Evolutionary conservation across 30 jellyfish, hydroid and myxozoan species (phyloP), one percentile per base, ranked within the genome.

Genomic region (Aurelia coerulea): DNA sequence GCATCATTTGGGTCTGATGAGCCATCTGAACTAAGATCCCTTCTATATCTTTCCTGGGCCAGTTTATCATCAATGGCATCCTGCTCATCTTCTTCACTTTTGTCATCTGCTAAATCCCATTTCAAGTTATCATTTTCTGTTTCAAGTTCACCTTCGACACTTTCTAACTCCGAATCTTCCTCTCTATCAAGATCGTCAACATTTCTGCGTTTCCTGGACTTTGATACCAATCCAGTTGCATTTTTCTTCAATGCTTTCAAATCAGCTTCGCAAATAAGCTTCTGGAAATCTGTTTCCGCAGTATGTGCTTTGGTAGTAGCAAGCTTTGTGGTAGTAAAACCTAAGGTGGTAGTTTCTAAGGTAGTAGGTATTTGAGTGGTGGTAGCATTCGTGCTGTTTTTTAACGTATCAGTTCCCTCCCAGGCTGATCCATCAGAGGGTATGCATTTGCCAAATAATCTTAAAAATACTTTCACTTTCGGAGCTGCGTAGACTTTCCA

Each of bases 361-460:
- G 69, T 72, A 62, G 78, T 56, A 11, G 79, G 54, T 8, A 72
- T 29, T 39, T 88, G 78, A 29, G 89, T 11, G 71, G 78, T 87
- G 0, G 88, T 87, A 29, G 54, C 73, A 63, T 74, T 87, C 46
- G 39, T 58, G 70, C 52, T 66, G 56, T 46, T 46, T 46, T 6
- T 46, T 0, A 4, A 9, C 2, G 3, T 13, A 14, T 58, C 87
- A 18, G 52, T 17, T 29, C 31, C 80, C 18, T 54, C 8, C 96
- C 96, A 87, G 14, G 90, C 77, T 4, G 90, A 64, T 17, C 96
- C 96, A 68, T 87, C 81, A n/a, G 96, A 68, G 16, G 78, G 77
- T 10, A 87, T 74, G 33, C 96, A 87, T 19, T 53, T 52, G 39
- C 90, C 96, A 51, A 73, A 78, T 1, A 52, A 71, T 16, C 74